phyloP scores from a whole-genome alignment of 37 sponge, comb jelly and placozoan genomes.

The Diacarnus erythraeanus region DNA sequence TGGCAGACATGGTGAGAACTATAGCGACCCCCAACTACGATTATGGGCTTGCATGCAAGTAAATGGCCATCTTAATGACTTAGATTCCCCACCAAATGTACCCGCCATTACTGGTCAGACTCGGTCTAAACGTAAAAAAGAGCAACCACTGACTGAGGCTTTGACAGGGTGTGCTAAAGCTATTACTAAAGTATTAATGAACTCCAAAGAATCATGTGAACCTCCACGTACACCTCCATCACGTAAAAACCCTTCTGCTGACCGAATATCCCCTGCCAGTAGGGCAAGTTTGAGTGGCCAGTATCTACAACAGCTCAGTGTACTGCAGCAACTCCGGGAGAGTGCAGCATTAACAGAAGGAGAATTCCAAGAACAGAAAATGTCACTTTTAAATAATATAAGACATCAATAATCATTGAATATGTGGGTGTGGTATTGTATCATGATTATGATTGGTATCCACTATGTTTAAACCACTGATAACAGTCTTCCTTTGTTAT shows the following conservation, averaged over 20 bases:
- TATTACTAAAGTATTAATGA: not conserved
- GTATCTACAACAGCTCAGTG: not conserved
- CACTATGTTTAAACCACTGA: conserved; percentile 4
- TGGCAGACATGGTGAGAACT: not conserved
- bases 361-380: conserved; percentile 12
- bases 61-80: not conserved
- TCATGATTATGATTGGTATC: not conserved
- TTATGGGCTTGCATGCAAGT: conserved; percentile 6
- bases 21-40: not conserved
- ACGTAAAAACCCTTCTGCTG: no score
- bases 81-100: conserved; percentile 6
- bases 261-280: not conserved
- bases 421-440: no score
- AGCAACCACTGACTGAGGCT: conserved; percentile 1
- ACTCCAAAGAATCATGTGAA: not conserved
- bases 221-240: not conserved
- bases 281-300: conserved; percentile 3
- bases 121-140: not conserved
- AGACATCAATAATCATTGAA: not conserved
- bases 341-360: not conserved
- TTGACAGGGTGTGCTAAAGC: not conserved
- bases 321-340: conserved; percentile 5
- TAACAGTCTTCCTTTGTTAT: not conserved
- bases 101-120: not conserved
- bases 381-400: not conserved